These are phyloP conservation scores for Archocentrus centrarchus DNA, from an alignment of 2,113 vertebrate genomes.

Conservation along the genomic window DNA sequence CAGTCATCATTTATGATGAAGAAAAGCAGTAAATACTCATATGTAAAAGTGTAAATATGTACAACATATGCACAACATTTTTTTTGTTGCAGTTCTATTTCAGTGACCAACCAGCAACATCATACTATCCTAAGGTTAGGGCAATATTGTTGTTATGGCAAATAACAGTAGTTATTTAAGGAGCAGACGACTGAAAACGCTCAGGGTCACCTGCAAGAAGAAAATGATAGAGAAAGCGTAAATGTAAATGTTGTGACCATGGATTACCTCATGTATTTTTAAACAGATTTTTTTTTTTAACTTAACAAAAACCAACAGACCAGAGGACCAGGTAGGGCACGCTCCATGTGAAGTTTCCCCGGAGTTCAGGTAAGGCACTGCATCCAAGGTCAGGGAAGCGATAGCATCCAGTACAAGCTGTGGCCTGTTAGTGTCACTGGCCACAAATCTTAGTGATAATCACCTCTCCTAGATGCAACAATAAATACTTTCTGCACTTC, in stretches of 20 bases:
- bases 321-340: not conserved
- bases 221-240: not conserved
- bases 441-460: not conserved
- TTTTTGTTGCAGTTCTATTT: no score
- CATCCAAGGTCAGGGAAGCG: not conserved
- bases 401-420: no score
- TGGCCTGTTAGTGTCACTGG: not conserved
- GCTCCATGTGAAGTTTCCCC: not conserved
- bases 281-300: not conserved
- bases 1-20: not conserved
- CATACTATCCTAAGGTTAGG: not conserved
- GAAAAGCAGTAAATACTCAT: not conserved
- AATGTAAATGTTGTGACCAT: not conserved
- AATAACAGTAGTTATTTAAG: not conserved
- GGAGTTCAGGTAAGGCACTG: not conserved
- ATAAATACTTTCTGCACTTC: not conserved
- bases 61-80: no score
- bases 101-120: not conserved
- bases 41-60: not conserved
- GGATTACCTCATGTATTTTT: not conserved
- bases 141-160: not conserved
- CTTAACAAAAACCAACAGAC: not conserved
- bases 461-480: not conserved
- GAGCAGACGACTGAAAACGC: not conserved
- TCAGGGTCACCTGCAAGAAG: not conserved